Conservation (phyloP, 2,888 invertebrate genomes). For the Laothoe populi region DNA sequence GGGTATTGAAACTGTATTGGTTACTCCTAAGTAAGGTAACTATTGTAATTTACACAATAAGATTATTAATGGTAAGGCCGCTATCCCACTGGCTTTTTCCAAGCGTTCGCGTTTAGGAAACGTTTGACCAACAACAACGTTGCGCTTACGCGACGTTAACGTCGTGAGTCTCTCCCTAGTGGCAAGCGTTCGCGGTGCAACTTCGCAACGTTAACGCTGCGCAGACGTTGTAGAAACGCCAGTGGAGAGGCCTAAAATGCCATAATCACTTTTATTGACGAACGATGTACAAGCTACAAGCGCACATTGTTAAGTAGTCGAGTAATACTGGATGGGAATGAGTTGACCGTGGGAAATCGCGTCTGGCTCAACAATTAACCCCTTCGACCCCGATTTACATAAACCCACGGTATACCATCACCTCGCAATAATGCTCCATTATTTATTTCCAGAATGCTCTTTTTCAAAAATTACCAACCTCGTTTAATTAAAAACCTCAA, state of each 20-base stretch:
- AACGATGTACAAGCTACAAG: background rate
- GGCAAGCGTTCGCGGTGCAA: no score
- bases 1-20: background rate
- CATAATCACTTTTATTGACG: background rate
- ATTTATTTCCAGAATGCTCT: background rate
- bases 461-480: background rate
- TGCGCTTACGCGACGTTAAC: no score
- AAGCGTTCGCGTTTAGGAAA: no score
- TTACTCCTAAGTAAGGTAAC: no score
- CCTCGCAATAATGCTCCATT: slow-evolving; percentile 32
- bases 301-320: slow-evolving; percentile 27
- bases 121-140: no score
- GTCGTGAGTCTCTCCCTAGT: no score
- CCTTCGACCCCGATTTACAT: slow-evolving; percentile 48
- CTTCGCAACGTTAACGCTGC: no score
- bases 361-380: slow-evolving; percentile 53
- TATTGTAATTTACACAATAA: no score
- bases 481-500: background rate
- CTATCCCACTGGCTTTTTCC: no score
- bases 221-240: no score
- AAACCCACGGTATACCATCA: slow-evolving; percentile 33
- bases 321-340: slow-evolving; percentile 26
- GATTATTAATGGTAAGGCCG: no score
- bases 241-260: no score
- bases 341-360: slow-evolving; percentile 43